Percentiles rank a stretch among this genome's conserved stretches.
Evolutionary conservation across 92 coral and sea anemone species (phyloP).

Genomic region (Bergia puertoricense): DNA sequence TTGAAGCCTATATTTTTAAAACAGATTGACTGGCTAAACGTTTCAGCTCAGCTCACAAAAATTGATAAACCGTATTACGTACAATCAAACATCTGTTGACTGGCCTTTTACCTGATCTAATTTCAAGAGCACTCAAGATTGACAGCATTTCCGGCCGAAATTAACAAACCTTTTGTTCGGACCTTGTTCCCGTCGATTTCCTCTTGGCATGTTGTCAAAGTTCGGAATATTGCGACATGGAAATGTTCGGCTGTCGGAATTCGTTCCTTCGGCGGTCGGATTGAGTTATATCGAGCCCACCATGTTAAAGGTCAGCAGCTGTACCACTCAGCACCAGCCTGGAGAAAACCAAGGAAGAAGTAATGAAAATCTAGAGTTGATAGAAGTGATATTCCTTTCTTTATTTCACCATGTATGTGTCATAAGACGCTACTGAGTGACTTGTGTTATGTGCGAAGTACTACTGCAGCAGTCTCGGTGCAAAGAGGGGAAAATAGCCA

Average conservation of each 20-base stretch:
- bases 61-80: background rate
- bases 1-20: background rate
- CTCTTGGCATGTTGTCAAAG: constrained; percentile 15
- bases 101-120: constrained; percentile 29
- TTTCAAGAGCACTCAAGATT: constrained; percentile 9
- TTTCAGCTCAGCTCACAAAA: constrained; percentile 7
- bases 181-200: background rate
- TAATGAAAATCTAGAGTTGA: background rate
- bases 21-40: constrained; percentile 26
- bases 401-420: background rate
- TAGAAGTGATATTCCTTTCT: background rate
- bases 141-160: constrained; percentile 13
- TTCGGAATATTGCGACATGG: constrained; percentile 11
- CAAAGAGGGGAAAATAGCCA: constrained; percentile 31
- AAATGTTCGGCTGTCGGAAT: constrained; percentile 30
- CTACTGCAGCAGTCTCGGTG: constrained; percentile 4
- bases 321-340: constrained; percentile 65
- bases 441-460: constrained; percentile 34
- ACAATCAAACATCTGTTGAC: constrained; percentile 5
- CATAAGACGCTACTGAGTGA: background rate
- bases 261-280: constrained; percentile 9
- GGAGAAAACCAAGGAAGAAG: background rate
- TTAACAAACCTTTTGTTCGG: background rate
- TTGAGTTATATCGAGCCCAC: constrained; percentile 21
- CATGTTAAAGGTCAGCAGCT: constrained; percentile 56